Evolutionary conservation across 2,113 vertebrate species (phyloP).

Genomic region (Pangasianodon gigas): DNA sequence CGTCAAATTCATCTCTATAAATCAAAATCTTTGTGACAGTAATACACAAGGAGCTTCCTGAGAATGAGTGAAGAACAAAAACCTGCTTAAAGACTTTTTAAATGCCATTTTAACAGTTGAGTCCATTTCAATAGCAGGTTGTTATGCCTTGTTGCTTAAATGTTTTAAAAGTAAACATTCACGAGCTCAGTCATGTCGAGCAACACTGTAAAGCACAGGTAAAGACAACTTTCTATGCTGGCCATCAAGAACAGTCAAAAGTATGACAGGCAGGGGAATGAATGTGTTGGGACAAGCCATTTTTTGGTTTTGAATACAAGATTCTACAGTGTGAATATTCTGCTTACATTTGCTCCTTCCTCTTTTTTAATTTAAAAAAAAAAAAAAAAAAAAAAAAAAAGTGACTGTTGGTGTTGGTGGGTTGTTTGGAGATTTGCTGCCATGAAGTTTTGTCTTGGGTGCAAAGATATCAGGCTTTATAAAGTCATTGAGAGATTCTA

Average conservation of each 20-base stretch:
- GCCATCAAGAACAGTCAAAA: neutral
- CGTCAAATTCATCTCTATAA: neutral
- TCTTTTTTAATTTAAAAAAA: neutral
- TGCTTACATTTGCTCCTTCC: too few relatives aligned
- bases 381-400: too few relatives aligned
- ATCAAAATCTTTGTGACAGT: neutral
- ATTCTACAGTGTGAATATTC: neutral
- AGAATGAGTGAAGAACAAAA: neutral
- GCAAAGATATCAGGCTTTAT: neutral
- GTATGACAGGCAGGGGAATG: neutral
- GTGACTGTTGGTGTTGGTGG: too few relatives aligned
- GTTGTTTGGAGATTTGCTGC: too few relatives aligned
- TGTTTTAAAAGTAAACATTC: constrained; percentile 17
- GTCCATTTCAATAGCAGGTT: neutral
- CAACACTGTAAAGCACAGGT: constrained; percentile 8
- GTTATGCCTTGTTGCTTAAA: constrained; percentile 21
- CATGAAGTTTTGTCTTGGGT: too few relatives aligned
- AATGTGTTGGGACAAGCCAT: neutral
- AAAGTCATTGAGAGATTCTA: neutral
- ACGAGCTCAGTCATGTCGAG: neutral
- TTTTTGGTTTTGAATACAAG: neutral
- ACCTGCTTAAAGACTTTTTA: neutral
- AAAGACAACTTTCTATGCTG: neutral
- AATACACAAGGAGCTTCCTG: neutral
- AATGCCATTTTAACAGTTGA: neutral